Base-by-base conservation (phyloP, 1,140 invertebrate species). In the Myzus persicae region DNA sequence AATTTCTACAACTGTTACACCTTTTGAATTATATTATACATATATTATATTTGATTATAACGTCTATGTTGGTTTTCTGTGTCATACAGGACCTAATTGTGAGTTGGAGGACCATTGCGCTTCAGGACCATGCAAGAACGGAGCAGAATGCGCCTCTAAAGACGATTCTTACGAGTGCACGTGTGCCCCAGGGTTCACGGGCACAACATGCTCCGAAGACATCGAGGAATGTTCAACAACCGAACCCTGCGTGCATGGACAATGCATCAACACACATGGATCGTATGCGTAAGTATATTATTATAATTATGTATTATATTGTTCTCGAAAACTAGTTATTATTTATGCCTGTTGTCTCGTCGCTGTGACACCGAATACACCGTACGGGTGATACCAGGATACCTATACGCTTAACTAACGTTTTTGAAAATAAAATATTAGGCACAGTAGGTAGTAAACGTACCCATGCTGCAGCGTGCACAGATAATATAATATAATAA, bases 91-190 rank as follows among this genome's bases (percentile, higher is more conserved):
- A 54, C 96, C 96, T 93, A 97, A 97, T 95, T 99, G 99, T 95
- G 97, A 99, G 94, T 96, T 97, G 94, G 96, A 97, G 95, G 98
- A 99, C 95, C 97, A 98, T 94, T 99, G 98, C 95, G 97, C 98
- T 9, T 97, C 97, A 24, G 97, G 97, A 94, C 98, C 97, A 0
- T 99, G 98, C 95, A 96, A 97, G 94, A 98, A 99, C 95, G 97
- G 97, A 4, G 98, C 97, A 18, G 96, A 97, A 93, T 99, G 98
- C 94, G 96, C 96, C 46, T 97, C 97, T 0, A 95, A 97, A 2
- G 96, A 96, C 24, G 96, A 97, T 94, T 96, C 96, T 76, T 99
- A 97, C 96, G 96, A 97, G 94, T 99, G 98, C 95, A 97, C 96
- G 93, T 98, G 98, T 94, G 97, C 97, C n/a, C 96, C 97, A 24